phyloP scores from a whole-genome alignment of 2,113 vertebrate species.

The Hemicordylus capensis region DNA sequence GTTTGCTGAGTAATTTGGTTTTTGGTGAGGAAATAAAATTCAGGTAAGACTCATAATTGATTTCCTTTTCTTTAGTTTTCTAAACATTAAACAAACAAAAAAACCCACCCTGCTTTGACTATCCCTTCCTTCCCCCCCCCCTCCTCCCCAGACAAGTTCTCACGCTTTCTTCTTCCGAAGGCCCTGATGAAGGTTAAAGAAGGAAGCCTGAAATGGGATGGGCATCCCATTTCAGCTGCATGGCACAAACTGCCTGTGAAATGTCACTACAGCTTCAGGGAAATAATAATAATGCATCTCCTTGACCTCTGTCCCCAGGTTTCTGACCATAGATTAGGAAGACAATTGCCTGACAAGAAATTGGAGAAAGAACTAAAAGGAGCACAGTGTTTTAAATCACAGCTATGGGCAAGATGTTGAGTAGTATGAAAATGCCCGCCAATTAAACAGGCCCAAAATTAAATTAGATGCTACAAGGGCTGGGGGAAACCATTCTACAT shows the following conservation, averaged over 20 bases:
- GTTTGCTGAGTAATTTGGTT: slow-evolving; percentile 99
- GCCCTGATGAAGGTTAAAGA: slow-evolving; percentile 19
- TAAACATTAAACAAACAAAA: slow-evolving; percentile 82
- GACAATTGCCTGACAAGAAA: background rate
- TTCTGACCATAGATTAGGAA: background rate
- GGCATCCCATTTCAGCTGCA: background rate
- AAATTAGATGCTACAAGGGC: background rate
- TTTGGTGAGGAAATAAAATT: slow-evolving; percentile 98
- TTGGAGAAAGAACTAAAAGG: background rate
- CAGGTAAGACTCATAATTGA: slow-evolving; percentile 99
- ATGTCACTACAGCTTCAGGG: background rate
- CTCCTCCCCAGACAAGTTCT: slow-evolving; percentile 31
- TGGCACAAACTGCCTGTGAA: background rate
- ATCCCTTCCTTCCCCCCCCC: slow-evolving; percentile 61
- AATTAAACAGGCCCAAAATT: no score
- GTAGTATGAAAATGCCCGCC: background rate
- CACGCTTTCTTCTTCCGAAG: background rate
- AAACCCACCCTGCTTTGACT: slow-evolving; percentile 83
- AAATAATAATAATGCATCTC: slow-evolving; percentile 1
- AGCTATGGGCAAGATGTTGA: background rate
- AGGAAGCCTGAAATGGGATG: background rate
- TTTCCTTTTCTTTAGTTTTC: slow-evolving; percentile 93
- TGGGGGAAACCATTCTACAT: no score
- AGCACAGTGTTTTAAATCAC: background rate
- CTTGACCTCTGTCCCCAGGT: background rate